Conservation (phyloP, 2,888 invertebrate species). For the Acholoe squamosa region DNA sequence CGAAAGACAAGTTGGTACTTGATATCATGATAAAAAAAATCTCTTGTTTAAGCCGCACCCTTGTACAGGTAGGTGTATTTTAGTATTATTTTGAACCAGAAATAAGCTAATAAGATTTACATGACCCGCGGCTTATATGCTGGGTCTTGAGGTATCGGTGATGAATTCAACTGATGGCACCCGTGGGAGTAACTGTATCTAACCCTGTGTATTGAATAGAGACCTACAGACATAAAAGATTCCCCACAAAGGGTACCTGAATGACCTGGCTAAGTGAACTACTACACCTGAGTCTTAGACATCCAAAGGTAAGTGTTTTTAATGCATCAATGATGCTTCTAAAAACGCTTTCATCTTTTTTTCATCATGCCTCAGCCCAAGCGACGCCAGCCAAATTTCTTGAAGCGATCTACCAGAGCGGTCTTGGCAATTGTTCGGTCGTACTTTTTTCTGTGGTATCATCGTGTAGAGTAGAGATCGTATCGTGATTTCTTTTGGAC, state of each 20-base stretch:
- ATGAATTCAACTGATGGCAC: too few relatives aligned
- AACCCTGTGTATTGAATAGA: too few relatives aligned
- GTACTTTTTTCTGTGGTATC: background rate
- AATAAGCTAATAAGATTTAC: too few relatives aligned
- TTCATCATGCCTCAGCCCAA: background rate
- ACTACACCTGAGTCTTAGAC: background rate
- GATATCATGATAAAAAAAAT: too few relatives aligned
- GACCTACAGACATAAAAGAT: background rate
- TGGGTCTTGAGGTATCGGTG: too few relatives aligned
- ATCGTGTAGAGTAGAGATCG: background rate
- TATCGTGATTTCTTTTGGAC: background rate
- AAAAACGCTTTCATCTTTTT: slow-evolving; percentile 16
- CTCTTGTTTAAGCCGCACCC: too few relatives aligned
- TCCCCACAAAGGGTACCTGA: background rate
- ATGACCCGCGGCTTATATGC: too few relatives aligned
- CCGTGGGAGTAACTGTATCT: too few relatives aligned
- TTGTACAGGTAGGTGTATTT: too few relatives aligned
- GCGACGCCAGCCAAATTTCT: slow-evolving; percentile 4
- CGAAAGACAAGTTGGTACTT: too few relatives aligned
- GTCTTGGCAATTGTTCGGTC: slow-evolving; percentile 10
- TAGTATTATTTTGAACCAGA: too few relatives aligned
- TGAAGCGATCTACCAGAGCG: background rate
- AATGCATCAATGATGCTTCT: background rate
- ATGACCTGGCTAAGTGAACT: background rate
- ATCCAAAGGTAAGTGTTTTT: background rate